Base-by-base conservation (phyloP, 2,113 vertebrate genomes). In the Anhinga anhinga region DNA sequence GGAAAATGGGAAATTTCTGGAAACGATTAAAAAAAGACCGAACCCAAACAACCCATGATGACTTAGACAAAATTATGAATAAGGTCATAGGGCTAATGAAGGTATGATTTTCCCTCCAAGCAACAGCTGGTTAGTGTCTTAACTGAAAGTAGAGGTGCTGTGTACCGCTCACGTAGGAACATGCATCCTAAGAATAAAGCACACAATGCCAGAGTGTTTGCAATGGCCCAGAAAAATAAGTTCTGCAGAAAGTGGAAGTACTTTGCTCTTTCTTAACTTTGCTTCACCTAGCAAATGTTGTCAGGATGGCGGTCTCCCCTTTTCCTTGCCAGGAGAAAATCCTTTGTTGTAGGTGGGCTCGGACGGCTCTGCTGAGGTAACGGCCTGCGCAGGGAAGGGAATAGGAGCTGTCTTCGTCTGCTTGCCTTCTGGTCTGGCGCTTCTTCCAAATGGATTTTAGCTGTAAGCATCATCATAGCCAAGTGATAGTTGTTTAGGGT, bases 371-470 rank as follows among this genome's bases (percentile, higher is more conserved):
- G 0, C 11, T 13, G 22, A 6, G 8, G 3, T 18, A 29, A 7
- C 2, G 2, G 5, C 4, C 9, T 15, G 12, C 8, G 10, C 13
- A 3, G 22, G 8, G 22, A 40, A 34, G 19, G 21, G 42, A 12
- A 3, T 2, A 9, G 1, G 0, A 1, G 26, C n/a, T 42, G 5
- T 13, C 19, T 52, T n/a, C 36, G 3, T 22, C 6, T 45, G 15
- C 8, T 27, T 42, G 20, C 32, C 13, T 59, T 66, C 61, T 20
- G 10, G 1, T 61, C 85, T 50, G 18, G 8, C 32, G 74, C 23
- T 87, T 53, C 42, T 13, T 32, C 19, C 15, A 27, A 27, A 34
- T 1, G 11, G 11, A 19, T 71, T 73, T 53, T 45, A 62, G 44
- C 14, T 21, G 45, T 9, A 59, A 44, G 40, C 7, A 1, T 32